Conservation (phyloP, 2,113 vertebrate species). For the Paracanthobrama guichenoti region DNA sequence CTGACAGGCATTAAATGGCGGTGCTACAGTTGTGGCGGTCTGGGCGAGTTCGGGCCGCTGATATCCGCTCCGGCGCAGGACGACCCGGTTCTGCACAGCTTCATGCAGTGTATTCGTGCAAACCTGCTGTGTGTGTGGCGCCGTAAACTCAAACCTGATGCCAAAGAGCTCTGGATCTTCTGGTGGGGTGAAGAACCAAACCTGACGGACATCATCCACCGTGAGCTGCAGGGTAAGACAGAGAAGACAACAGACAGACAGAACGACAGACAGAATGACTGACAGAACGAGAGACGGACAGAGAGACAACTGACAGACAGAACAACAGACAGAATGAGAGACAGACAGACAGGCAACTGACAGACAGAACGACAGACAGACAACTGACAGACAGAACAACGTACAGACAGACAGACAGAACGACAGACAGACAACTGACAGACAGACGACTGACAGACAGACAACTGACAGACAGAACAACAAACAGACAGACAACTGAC, state of each 20-base stretch:
- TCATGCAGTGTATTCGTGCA: slow-evolving; percentile 83
- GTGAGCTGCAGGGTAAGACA: background rate
- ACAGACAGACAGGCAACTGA: no score
- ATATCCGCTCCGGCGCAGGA: background rate
- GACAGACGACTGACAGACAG: no score
- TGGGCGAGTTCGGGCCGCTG: background rate
- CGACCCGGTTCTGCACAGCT: background rate
- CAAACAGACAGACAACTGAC: no score
- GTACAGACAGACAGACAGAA: no score
- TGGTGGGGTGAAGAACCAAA: slow-evolving; percentile 98
- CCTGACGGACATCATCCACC: slow-evolving; percentile 91
- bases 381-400: no score
- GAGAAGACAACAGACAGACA: background rate
- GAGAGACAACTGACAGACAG: no score
- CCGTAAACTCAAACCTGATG: slow-evolving; percentile 88
- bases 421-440: no score
- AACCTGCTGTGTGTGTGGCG: slow-evolving; percentile 97
- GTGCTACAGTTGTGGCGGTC: background rate
- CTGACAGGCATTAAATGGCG: background rate
- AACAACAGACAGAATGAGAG: no score
- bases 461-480: no score
- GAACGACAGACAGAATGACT: no score
- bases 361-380: no score
- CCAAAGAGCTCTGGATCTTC: slow-evolving; percentile 98
- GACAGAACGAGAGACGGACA: no score